These are phyloP conservation scores for Lutjanus erythropterus DNA, from an alignment of 2,113 vertebrate genomes.

Conservation along the genomic window DNA sequence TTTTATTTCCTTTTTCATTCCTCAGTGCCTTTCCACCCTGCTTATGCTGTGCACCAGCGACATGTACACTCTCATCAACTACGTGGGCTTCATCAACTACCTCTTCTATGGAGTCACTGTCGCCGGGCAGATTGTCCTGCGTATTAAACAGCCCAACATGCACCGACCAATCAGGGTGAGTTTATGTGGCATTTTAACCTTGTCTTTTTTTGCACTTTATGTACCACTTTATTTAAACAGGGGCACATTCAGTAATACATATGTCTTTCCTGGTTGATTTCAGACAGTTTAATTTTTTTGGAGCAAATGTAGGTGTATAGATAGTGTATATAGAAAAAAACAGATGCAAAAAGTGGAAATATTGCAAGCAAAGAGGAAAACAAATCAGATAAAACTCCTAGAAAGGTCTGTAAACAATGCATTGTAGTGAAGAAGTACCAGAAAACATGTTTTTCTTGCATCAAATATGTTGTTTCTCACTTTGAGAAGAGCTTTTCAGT, in stretches of 20 bases:
- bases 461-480: neutral
- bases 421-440: neutral
- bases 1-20: neutral
- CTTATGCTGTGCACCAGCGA: conserved; percentile 96
- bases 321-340: neutral
- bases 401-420: neutral
- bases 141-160: conserved; percentile 89
- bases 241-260: no score
- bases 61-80: conserved; percentile 97
- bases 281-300: no score
- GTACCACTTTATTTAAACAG: no score
- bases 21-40: conserved; percentile 91
- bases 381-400: no score
- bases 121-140: conserved; percentile 93
- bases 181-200: no score
- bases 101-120: conserved; percentile 94
- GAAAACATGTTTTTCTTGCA: neutral
- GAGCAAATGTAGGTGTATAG: no score
- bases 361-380: no score
- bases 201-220: neutral
- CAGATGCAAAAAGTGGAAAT: neutral
- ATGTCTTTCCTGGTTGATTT: neutral
- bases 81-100: conserved; percentile 97
- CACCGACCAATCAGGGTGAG: conserved; percentile 92
- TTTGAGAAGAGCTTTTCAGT: neutral